Evolutionary conservation across 2,797 vertebrate genomes (phyloP), one percentile per base, ranked within the genome.

Genomic region (Hippocampus kuda): DNA sequence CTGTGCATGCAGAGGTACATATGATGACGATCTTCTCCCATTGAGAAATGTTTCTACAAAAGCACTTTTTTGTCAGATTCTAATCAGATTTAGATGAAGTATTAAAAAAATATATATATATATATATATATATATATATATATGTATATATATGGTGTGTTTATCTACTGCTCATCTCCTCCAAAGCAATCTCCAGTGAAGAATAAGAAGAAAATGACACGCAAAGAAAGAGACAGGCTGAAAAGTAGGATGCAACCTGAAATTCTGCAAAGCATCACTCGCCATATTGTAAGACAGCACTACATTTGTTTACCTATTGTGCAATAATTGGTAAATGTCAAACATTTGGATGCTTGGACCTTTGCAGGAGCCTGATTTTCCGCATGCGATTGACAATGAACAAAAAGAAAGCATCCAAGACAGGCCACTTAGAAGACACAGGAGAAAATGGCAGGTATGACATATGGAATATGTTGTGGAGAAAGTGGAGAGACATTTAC

Each of bases 201-300:
- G 44, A 92, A 78, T 68, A 86, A 84, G 63, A 93, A 83, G 67
- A 88, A 93, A 79, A 85, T 56, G 74, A 94, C 87, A 65, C 85
- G 76, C 11, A 94, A 91, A 79, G 92, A 87, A 38, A 91, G 93
- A 72, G 92, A 92, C 34, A 68, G 75, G 61, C 83, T 88, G 76
- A 72, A 26, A 51, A 8, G 41, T 74, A 73, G 20, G 83, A 30
- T 15, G 74, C 42, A 22, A 70, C 65, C 78, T 42, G 82, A 81
- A 68, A 72, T 60, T 5, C 11, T 38, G 63, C 75, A 79, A 51
- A 79, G 65, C 60, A 79, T 27, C 41, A 67, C 57, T 22, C 77
- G 68, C 66, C 53, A 71, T 56, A 61, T 22, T 7, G 76, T 81
- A 72, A 73, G 78, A 75, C 27, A 10, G 22, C 16, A 66, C 16